Evolutionary conservation across 2,113 vertebrate genomes (phyloP), one percentile per base, ranked within the genome.

Genomic region (Eleginops maclovinus): DNA sequence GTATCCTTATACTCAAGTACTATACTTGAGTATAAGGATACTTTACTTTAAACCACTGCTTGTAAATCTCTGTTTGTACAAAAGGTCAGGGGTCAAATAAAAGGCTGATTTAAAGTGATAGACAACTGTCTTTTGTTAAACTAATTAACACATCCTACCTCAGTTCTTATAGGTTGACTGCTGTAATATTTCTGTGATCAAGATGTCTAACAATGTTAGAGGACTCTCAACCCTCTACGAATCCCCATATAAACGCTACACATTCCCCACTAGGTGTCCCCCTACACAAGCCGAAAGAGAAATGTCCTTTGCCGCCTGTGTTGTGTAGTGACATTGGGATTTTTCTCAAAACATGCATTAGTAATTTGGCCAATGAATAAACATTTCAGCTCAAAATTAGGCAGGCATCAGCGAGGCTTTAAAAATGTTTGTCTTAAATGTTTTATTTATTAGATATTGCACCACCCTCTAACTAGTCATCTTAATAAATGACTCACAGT

Each of bases 221-320:
- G 9, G 19, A 17, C 9, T 0, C 5, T 26, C 16, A 43, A 12
- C 4, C 24, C 8, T 26, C 3, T 3, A 9, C 31, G 24, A 8
- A 1, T 24, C 13, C 21, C 28, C 3, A 16, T 28, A 3, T 14
- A 1, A 43, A 40, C 24, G 58, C 36, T 72, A 66, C 17, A 21
- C 16, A 4, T 13, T 60, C 60, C 63, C 87, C 92, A 88, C 87
- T 86, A 89, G 92, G 87, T 89, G 92, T 88, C 92, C 84, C 91
- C 71, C 85, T 74, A 84, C 87, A 90, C 92, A 90, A 86, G 26
- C 77, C 50, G 75, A 92, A 88, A 24, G 21, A 50, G 47, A 19
- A 17, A 41, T 11, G 19, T 31, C 47, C 65, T 70, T 50, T 46
- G 49, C 43, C 22, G 47, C 21, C 28, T 74, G 19, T 26, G 21